phyloP scores from a whole-genome alignment of 1,140 invertebrate genomes.

The Drosophila pachea region DNA sequence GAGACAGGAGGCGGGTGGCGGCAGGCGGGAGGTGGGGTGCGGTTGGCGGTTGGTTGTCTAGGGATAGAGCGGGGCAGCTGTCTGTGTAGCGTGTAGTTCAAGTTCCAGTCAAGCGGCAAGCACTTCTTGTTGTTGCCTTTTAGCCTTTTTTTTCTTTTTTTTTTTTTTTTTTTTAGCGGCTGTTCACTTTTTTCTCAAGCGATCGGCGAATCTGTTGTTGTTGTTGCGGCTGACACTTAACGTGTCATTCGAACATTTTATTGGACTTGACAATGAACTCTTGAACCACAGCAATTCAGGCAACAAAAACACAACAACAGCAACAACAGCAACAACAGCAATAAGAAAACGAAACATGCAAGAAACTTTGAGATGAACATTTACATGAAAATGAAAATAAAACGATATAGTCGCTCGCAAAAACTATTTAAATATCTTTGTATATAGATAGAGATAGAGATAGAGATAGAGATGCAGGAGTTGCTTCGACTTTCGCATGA shows the following conservation, averaged over 20 bases:
- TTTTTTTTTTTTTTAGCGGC: conserved; percentile 30
- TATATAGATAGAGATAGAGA: neutral
- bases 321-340: conserved; percentile 18
- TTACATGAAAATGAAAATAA: conserved; percentile 2
- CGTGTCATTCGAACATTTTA: conserved; percentile 76
- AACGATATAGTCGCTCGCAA: neutral
- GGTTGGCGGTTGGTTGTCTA: neutral
- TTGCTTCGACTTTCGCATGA: conserved; percentile 58
- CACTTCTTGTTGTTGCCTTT: conserved; percentile 39
- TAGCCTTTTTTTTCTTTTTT: conserved; percentile 27
- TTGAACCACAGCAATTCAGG: conserved; percentile 46
- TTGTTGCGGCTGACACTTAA: conserved; percentile 67
- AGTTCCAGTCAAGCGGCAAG: conserved; percentile 45
- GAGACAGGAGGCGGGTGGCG: neutral
- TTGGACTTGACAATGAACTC: conserved; percentile 76
- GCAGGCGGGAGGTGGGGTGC: neutral
- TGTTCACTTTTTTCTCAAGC: conserved; percentile 34
- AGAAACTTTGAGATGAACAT: conserved; percentile 27
- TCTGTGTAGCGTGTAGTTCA: conserved; percentile 16
- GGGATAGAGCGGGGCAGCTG: conserved; percentile 2
- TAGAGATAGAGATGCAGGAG: conserved; percentile 13
- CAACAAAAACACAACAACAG: neutral
- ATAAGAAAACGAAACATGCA: conserved; percentile 11
- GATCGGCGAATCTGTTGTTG: conserved; percentile 54
- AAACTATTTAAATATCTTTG: no score